Evolutionary conservation across 1,140 invertebrate genomes (phyloP).

Genomic region (Eupeodes corollae): DNA sequence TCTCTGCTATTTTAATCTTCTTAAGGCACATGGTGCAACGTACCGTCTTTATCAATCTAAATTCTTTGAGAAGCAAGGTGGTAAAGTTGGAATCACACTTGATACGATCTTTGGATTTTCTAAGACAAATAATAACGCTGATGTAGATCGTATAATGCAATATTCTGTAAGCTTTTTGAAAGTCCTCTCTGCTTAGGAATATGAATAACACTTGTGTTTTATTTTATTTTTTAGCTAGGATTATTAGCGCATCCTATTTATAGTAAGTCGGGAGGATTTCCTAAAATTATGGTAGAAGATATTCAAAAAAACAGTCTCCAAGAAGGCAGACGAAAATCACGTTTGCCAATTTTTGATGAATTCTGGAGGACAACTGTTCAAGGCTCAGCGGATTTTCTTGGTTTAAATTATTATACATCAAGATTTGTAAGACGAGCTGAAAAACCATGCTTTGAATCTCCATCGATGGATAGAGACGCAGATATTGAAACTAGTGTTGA

Average conservation of each 20-base stretch:
- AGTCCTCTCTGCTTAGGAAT: neutral
- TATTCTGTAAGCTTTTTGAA: conserved; percentile 37
- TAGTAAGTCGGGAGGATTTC: conserved; percentile 48
- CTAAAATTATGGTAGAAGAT: conserved; percentile 43
- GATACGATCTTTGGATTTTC: conserved; percentile 42
- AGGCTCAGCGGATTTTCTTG: conserved; percentile 44
- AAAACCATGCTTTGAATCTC: conserved; percentile 7
- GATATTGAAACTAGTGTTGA: conserved; percentile 27
- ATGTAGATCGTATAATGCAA: conserved; percentile 41
- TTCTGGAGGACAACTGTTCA: conserved; percentile 36
- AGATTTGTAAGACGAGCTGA: conserved; percentile 23
- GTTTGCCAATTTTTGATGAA: conserved; percentile 34
- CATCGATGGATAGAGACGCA: conserved; percentile 34
- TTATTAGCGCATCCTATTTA: conserved; percentile 55
- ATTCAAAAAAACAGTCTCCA: conserved; percentile 42
- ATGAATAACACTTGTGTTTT: neutral
- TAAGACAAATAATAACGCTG: conserved; percentile 23
- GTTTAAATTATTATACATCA: conserved; percentile 48
- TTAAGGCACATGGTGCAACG: conserved; percentile 44
- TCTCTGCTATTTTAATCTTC: conserved; percentile 40
- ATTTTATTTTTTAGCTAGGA: conserved; percentile 41
- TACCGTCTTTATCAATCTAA: conserved; percentile 37
- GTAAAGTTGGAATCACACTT: conserved; percentile 42
- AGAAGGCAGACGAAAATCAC: conserved; percentile 41
- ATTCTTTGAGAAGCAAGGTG: conserved; percentile 29